Evolutionary conservation across 2,797 vertebrate species (phyloP), one percentile per base, ranked within the genome.

Genomic region (Loriculus beryllinus): DNA sequence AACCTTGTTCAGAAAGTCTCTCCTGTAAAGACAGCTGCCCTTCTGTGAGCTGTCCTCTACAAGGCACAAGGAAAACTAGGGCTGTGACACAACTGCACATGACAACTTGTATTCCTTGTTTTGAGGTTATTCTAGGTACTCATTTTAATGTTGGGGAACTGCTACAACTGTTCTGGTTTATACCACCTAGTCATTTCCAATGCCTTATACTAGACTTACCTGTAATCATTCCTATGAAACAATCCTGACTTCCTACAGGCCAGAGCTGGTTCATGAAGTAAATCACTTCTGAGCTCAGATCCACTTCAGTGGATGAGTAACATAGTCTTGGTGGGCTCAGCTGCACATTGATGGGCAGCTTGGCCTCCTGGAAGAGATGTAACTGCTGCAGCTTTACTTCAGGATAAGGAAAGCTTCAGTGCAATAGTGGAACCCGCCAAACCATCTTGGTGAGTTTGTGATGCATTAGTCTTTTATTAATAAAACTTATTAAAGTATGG

Each of bases 1-100:
- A 67, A 40, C 63, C 39, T 85, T 84, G 74, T 37, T 80, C 33
- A 57, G 82, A 31, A 86, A 71, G 5, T 12, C 5, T 20, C 33
- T 78, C 10, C 35, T 62, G 37, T 4, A 31, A 25, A 29, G 56
- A 21, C 19, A 78, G 82, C 82, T 90, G 65, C 13, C 52, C 42
- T 14, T n/a, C 79, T 64, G 28, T 22, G 28, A 40, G 76, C 37
- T 29, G 3, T 17, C 37, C 43, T 48, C 37, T 19, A 7, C 20
- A 23, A 51, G 64, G 77, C 60, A 29, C 2, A 0, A n/a, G 52
- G 56, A 35, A 42, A 76, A 31, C 4, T 15, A 63, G 28, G 48
- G 22, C 3, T 33, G 0, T 9, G 13, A 26, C 31, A 16, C 14
- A 35, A 0, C 2, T 2, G 12, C 47, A 14, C n/a, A 31, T 35